phyloP scores from a whole-genome alignment of 37 sponge, comb jelly and placozoan species.

The Oscarella lobularis region DNA sequence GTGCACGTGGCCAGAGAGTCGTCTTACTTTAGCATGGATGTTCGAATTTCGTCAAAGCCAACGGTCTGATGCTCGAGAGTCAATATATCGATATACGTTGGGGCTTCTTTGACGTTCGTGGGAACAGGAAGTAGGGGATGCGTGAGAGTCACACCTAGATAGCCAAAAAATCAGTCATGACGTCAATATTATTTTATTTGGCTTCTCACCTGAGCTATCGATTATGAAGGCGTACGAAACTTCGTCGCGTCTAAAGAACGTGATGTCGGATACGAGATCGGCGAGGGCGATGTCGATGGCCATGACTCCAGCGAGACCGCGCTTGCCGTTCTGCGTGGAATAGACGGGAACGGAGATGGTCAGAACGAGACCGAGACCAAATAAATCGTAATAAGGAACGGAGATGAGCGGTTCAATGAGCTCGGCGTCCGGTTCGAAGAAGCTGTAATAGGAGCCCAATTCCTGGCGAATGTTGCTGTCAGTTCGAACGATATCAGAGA shows the following conservation, averaged over 20 bases:
- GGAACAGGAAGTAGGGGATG: not conserved
- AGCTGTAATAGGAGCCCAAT: conserved; percentile 1
- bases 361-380: conserved; percentile 18
- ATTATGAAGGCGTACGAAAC: not conserved
- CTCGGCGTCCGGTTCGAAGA: not conserved
- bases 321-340: not conserved
- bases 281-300: conserved; percentile 18
- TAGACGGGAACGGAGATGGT: not conserved
- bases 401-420: conserved; percentile 3
- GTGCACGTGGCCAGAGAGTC: too few relatives aligned
- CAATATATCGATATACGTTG: not conserved
- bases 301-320: conserved; percentile 16
- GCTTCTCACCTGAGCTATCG: not conserved
- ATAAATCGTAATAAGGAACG: conserved; percentile 21
- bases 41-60: too few relatives aligned
- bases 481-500: not conserved
- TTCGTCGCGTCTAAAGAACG: conserved; percentile 23
- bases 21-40: too few relatives aligned
- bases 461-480: not conserved
- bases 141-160: not conserved
- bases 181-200: not conserved
- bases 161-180: not conserved
- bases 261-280: conserved; percentile 44
- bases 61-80: not conserved
- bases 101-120: not conserved